Evolutionary conservation across 2,888 invertebrate genomes (phyloP).

Genomic region (Sabellastarte sp.): DNA sequence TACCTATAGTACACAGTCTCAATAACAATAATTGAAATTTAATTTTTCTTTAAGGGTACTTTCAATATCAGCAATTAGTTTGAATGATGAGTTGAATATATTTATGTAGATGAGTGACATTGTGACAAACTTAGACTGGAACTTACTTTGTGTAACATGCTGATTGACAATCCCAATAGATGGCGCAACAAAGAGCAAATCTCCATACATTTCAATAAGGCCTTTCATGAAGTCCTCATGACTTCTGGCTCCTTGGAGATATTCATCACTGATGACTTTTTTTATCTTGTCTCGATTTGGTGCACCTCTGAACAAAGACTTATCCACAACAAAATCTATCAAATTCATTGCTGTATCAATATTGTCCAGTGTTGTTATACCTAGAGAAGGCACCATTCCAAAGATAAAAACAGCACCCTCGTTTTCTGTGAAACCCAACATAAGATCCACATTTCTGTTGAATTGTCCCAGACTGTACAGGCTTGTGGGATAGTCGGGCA

Average conservation of each 20-base stretch:
- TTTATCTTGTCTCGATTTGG: neutral
- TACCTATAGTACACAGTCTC: too few relatives aligned
- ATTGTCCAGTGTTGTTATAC: neutral
- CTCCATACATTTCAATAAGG: neutral
- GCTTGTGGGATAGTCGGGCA: neutral
- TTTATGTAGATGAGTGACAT: too few relatives aligned
- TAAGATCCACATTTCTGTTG: neutral
- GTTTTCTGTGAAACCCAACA: neutral
- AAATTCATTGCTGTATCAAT: neutral
- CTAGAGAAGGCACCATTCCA: neutral
- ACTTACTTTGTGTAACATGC: neutral
- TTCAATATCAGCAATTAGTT: too few relatives aligned
- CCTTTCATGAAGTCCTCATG: neutral
- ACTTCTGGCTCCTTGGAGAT: neutral
- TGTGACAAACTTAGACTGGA: too few relatives aligned
- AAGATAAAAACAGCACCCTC: slow-evolving; percentile 3
- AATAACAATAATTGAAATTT: too few relatives aligned
- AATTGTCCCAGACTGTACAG: neutral
- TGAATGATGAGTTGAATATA: too few relatives aligned
- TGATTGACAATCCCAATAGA: neutral
- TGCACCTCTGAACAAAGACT: neutral
- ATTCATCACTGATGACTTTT: neutral
- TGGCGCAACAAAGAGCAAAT: neutral
- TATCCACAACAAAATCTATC: neutral
- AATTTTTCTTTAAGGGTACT: too few relatives aligned